phyloP scores from a whole-genome alignment of 2,888 invertebrate genomes.

The Antheraea assamensis region DNA sequence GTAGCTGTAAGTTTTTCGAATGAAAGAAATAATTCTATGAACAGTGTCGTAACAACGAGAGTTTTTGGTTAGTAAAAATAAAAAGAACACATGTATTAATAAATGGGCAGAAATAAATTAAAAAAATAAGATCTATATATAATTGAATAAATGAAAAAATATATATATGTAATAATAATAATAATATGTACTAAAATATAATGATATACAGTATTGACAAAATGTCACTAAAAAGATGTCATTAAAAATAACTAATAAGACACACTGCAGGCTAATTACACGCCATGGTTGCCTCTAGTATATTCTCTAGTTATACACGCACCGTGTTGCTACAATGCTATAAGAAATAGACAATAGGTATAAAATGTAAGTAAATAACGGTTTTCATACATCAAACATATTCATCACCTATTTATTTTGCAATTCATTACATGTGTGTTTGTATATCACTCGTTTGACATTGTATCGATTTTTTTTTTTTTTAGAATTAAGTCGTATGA shows the following conservation, averaged over 20 bases:
- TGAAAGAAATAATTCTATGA: conserved; percentile 34
- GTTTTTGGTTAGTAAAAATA: not conserved
- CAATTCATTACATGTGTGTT: conserved; percentile 25
- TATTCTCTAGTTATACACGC: not conserved
- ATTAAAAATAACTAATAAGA: not conserved
- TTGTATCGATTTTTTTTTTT: conserved; percentile 46
- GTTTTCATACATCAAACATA: conserved; percentile 44
- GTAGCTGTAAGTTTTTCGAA: conserved; percentile 35
- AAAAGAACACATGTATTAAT: too few relatives aligned
- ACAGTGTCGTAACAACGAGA: not conserved
- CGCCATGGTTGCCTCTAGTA: not conserved
- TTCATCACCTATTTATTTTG: conserved; percentile 32
- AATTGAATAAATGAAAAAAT: not conserved
- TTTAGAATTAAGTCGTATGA: not conserved
- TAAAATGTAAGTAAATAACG: conserved; percentile 46
- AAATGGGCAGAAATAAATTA: not conserved
- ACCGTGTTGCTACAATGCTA: not conserved
- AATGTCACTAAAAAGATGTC: not conserved
- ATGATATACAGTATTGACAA: not conserved
- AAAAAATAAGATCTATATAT: not conserved
- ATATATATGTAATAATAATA: not conserved
- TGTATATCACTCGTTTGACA: conserved; percentile 13
- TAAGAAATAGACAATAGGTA: conserved; percentile 11
- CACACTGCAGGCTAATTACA: not conserved
- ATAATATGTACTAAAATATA: not conserved